These are phyloP conservation scores for Erpobdella octoculata DNA, from an alignment of 2,888 invertebrate genomes.

Conservation along the genomic window DNA sequence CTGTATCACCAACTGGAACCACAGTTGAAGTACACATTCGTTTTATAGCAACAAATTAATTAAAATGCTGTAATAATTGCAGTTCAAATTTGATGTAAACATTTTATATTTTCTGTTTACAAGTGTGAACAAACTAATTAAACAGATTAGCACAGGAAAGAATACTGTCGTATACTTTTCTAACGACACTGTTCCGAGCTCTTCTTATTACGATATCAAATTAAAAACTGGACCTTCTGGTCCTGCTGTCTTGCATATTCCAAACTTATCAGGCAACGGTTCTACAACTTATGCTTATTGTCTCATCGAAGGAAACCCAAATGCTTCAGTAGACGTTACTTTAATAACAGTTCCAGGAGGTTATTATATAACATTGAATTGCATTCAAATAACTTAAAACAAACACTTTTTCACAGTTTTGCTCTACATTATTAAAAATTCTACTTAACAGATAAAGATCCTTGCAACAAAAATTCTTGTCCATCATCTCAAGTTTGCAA, in stretches of 20 bases:
- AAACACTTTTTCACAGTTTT: not conserved
- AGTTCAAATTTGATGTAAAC: too few relatives aligned
- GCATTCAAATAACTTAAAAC: not conserved
- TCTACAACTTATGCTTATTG: not conserved
- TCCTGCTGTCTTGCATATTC: not conserved
- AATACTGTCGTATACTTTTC: not conserved
- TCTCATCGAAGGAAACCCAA: not conserved
- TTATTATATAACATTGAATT: too few relatives aligned
- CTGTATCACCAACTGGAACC: not conserved
- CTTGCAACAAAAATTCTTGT: not conserved
- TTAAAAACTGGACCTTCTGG: not conserved
- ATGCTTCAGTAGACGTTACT: not conserved
- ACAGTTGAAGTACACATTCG: not conserved
- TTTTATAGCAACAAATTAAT: not conserved
- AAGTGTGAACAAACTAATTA: not conserved
- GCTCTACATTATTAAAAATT: not conserved
- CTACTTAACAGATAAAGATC: not conserved
- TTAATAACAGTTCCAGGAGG: not conserved
- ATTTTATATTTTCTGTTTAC: not conserved
- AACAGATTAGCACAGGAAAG: not conserved
- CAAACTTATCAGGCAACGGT: not conserved
- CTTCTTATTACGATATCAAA: constrained; percentile 7
- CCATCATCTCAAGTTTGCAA: too few relatives aligned
- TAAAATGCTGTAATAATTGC: too few relatives aligned
- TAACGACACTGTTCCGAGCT: not conserved